Base-by-base conservation (phyloP, 2,797 vertebrate species). In the Crax fasciolata region DNA sequence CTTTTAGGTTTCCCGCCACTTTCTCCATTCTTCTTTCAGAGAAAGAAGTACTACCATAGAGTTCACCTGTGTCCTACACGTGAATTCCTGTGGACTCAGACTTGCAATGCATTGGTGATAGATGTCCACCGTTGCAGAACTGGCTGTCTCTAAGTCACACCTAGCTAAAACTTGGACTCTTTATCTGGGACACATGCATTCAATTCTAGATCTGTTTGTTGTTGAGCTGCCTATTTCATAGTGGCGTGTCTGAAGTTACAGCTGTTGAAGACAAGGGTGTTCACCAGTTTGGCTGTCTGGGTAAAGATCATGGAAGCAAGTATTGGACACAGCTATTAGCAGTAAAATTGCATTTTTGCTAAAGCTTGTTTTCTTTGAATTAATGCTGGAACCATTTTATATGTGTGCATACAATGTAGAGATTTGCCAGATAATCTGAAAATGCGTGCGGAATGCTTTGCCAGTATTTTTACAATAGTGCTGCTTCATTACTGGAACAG, bases 251-350 rank as follows among this genome's bases (percentile, higher is more conserved):
- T 66, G 51, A 41, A 41, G 20, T 43, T 20, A 61, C 3, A 65
- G 51, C 63, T 58, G 0, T 6, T 30, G 25, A 73, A n/a, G 20
- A 25, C 0, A 19, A 14, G 2, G 38, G 9, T 10, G 27, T 62
- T 74, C 44, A 58, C 30, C 10, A 10, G 17, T 63, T 44, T n/a
- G 44, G 3, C 23, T 59, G 1, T 48, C 52, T 39, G 35, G 23
- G 8, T 89, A 27, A 66, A 21, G 28, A 57, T 65, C 12, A 2
- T 10, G 14, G 38, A 44, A 75, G 54, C 24, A 7, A 0, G 0
- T 44, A 32, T 19, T 21, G 3, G 30, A 23, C 13, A 2, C 32
- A 2, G 7, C 48, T 44, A 9, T 21, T 68, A 23, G 27, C 32
- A n/a, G 24, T 48, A 41, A 65, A 82, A 72, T 23, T 48, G 5